Conservation (phyloP, 1,140 invertebrate genomes). For the Chionoecetes opilio region DNA sequence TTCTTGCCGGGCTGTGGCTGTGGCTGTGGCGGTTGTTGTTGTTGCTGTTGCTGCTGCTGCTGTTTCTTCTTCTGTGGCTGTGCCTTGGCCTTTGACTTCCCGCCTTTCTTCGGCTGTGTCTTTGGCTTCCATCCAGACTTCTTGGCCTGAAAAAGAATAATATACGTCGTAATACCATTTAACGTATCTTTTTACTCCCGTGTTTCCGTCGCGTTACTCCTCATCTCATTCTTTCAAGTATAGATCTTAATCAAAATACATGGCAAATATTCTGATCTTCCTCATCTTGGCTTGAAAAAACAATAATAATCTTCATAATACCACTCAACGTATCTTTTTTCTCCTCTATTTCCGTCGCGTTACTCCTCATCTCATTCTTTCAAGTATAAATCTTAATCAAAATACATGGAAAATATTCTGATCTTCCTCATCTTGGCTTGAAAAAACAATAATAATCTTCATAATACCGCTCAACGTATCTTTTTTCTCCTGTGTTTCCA, state of each 20-base stretch:
- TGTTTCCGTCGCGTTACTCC: too few relatives aligned
- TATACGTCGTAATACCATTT: background rate
- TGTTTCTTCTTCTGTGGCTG: conserved; percentile 80
- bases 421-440: conserved; percentile 74
- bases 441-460: background rate
- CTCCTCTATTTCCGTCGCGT: too few relatives aligned
- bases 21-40: conserved; percentile 37
- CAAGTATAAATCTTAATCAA: too few relatives aligned
- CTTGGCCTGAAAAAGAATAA: conserved; percentile 58
- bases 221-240: too few relatives aligned
- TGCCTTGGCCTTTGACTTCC: conserved; percentile 72
- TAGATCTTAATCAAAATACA: too few relatives aligned
- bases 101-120: conserved; percentile 82
- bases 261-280: too few relatives aligned
- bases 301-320: background rate
- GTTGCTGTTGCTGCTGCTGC: conserved; percentile 28
- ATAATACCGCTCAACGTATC: background rate
- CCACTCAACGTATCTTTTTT: too few relatives aligned
- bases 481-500: too few relatives aligned
- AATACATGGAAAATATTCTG: too few relatives aligned
- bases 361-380: too few relatives aligned
- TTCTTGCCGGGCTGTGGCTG: conserved; percentile 58
- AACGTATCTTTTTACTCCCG: too few relatives aligned
- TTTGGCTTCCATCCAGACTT: conserved; percentile 79
- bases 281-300: conserved; percentile 65